Evolutionary conservation across 2,888 invertebrate genomes (phyloP), one percentile per base, ranked within the genome.

Genomic region (Micoletzkya japonica): DNA sequence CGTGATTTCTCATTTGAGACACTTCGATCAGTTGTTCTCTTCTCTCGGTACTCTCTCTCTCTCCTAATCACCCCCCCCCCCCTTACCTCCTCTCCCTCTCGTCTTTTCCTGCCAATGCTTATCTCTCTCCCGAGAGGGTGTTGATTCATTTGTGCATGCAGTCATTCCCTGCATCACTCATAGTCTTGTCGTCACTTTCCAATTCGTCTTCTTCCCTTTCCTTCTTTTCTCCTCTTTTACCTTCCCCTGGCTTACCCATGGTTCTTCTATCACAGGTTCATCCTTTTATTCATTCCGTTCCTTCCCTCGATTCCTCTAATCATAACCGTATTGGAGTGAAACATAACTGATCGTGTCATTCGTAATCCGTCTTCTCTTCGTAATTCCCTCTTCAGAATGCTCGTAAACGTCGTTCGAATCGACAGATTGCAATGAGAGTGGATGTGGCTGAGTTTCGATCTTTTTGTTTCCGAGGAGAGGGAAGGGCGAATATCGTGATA

Each of bases 391-490:
- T 63, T 63, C 3, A 63, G 63, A 63, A 63, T 63, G 63, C 30
- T 34, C 63, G 20, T 44, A 14, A 44, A 44, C 20, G 49, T 63
- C 49, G 32, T n/a, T 26, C 63, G 0, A 34, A 32, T 49, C 49
- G 34, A 50, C 49, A 32, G 26, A 63, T 57, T n/a, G n/a, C n/a
- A 58, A 68, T 68, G 71, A 60, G 76, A 26, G 64, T 78, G 20
- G 76, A 79, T 57, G 78, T 77, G 1, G 70, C 75, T 32, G 74
- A 78, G 37, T 81, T 74, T 64, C 76, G 81, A 32, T 77, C 78
- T 32, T 84, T 84, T 61, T 85, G 84, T 71, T 82, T 85, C 66
- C 79, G 84, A 7, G 84, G 84, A 20, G 84, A 84, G 70, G 84
- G 84, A 59, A 72, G 83, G 44, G 78, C 80, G 32, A 84, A 84